Evolutionary conservation across 1,140 invertebrate genomes (phyloP).

Genomic region (Drosophila mayri): DNA sequence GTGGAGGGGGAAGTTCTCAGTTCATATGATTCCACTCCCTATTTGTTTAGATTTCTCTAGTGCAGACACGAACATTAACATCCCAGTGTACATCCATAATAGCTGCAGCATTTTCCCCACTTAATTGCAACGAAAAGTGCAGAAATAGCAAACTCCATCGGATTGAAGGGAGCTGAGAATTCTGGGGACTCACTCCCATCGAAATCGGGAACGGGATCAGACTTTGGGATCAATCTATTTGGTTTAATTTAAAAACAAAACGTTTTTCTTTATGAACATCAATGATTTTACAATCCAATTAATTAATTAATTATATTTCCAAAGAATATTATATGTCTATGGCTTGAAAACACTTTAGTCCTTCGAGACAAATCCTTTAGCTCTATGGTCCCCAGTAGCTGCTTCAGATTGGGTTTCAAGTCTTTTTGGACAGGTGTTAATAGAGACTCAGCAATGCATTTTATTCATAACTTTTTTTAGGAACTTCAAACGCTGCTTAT

Average conservation of each 20-base stretch:
- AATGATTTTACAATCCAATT: too few relatives aligned
- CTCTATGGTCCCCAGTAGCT: background rate
- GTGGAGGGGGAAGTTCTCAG: conserved; percentile 13
- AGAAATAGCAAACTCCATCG: conserved; percentile 33
- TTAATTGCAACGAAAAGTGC: conserved; percentile 45
- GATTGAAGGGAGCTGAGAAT: conserved; percentile 1
- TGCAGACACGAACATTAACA: conserved; percentile 52
- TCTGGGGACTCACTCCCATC: conserved; percentile 3
- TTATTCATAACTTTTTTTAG: background rate
- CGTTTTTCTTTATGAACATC: background rate
- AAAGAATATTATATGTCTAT: background rate
- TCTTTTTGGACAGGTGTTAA: background rate
- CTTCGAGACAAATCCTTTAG: background rate
- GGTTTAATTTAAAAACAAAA: background rate
- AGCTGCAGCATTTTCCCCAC: conserved; percentile 30
- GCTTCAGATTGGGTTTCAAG: background rate
- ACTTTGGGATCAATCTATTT: conserved; percentile 4
- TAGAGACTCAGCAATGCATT: background rate
- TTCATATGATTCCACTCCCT: conserved; percentile 29
- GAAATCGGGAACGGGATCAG: conserved; percentile 1
- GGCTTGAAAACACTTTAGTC: background rate
- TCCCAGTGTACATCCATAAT: conserved; percentile 11
- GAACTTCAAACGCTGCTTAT: background rate
- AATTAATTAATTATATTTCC: background rate
- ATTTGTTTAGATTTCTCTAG: conserved; percentile 38